Evolutionary conservation across 2,797 vertebrate species (phyloP).

Genomic region (Darevskia mixta): DNA sequence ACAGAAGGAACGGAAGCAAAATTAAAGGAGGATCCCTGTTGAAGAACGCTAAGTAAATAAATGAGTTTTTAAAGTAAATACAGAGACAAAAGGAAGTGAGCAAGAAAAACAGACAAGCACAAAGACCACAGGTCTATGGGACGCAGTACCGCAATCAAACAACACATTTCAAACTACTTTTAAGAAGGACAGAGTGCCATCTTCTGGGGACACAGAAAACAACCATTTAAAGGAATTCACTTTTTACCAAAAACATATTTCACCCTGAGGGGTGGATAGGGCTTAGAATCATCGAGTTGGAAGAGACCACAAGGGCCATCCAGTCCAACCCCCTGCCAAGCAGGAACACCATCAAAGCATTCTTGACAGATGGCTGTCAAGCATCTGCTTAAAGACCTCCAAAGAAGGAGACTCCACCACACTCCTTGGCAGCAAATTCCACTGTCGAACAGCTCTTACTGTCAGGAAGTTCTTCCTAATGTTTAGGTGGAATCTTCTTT

Average conservation of each 20-base stretch:
- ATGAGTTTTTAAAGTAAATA: not conserved
- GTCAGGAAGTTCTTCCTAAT: no score
- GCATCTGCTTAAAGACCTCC: no score
- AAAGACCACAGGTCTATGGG: not conserved
- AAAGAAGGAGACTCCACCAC: no score
- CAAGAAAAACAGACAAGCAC: not conserved
- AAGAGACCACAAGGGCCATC: no score
- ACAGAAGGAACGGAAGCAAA: not conserved
- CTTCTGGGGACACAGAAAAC: not conserved
- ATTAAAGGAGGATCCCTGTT: not conserved
- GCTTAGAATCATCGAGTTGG: no score
- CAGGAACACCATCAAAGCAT: no score
- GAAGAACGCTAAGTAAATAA: not conserved
- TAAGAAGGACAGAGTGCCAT: not conserved
- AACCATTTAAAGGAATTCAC: not conserved
- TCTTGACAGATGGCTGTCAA: no score
- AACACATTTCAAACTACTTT: accelerated
- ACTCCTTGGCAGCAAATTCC: no score
- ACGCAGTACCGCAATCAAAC: accelerated
- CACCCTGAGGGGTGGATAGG: not conserved
- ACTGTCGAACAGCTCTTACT: no score
- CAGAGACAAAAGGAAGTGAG: not conserved
- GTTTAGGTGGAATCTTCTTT: no score
- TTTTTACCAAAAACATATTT: not conserved
- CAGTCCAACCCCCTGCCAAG: no score